Conservation (phyloP, 2,797 vertebrate genomes). For the Sebastes kiyomatsui region DNA sequence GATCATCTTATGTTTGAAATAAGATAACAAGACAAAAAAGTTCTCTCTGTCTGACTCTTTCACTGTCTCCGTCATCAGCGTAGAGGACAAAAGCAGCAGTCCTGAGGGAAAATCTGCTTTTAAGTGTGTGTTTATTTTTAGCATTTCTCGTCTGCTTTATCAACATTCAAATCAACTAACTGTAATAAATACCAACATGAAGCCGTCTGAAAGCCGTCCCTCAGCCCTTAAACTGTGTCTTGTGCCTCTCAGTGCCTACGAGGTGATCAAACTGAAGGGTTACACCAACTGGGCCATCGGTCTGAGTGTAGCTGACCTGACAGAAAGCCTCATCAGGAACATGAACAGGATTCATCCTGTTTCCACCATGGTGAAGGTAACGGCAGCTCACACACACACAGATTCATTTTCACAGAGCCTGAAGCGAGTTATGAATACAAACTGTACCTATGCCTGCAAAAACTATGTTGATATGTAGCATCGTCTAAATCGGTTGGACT, state of each 20-base stretch:
- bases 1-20: background rate
- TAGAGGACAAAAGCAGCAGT: background rate
- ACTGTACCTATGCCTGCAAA: background rate
- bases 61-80: background rate
- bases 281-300: constrained; percentile 99
- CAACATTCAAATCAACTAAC: background rate
- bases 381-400: background rate
- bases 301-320: constrained; percentile 92
- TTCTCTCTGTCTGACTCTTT: background rate
- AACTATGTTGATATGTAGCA: background rate
- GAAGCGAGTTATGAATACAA: background rate
- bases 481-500: background rate
- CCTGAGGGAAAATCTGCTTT: background rate
- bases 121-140: background rate
- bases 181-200: background rate
- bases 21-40: background rate
- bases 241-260: constrained; percentile 87
- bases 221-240: background rate
- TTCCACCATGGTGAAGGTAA: constrained; percentile 96
- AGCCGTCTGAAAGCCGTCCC: background rate
- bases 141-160: background rate
- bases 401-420: background rate
- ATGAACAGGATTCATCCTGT: constrained; percentile 91
- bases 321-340: constrained; percentile 93
- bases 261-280: constrained; percentile 96